Conservation (phyloP, 1,140 invertebrate genomes). For the Neodiprion pinetum region DNA sequence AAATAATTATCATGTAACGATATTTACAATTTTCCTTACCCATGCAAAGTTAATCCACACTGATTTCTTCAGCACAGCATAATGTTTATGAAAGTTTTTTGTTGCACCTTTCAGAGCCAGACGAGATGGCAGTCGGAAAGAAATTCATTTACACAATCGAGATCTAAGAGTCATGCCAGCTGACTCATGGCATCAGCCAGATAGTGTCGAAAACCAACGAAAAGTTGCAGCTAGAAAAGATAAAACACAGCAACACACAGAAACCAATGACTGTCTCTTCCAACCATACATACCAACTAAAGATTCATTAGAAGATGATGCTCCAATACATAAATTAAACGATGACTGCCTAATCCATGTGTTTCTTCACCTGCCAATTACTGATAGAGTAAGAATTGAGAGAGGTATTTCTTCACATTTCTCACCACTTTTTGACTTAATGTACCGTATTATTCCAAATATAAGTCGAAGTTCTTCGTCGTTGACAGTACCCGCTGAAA, state of each 20-base stretch:
- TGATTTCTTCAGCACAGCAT: no score
- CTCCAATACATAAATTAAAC: slow-evolving; percentile 49
- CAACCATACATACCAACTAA: neutral
- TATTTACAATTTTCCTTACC: slow-evolving; percentile 21
- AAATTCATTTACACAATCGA: slow-evolving; percentile 50
- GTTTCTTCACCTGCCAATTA: slow-evolving; percentile 50
- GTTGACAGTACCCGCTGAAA: no score
- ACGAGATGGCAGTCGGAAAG: slow-evolving; percentile 37
- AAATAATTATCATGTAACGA: slow-evolving; percentile 19
- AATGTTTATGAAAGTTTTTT: neutral
- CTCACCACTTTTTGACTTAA: neutral
- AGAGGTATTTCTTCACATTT: slow-evolving; percentile 38
- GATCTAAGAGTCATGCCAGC: slow-evolving; percentile 50
- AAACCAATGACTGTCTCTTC: neutral
- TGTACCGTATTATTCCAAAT: no score
- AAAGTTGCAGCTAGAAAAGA: slow-evolving; percentile 35
- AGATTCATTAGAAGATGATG: slow-evolving; percentile 10
- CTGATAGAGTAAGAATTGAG: slow-evolving; percentile 50
- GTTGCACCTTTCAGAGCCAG: slow-evolving; percentile 40
- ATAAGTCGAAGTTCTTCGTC: no score
- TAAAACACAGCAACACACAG: slow-evolving; percentile 21
- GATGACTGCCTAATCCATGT: slow-evolving; percentile 56
- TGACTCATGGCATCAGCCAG: slow-evolving; percentile 59
- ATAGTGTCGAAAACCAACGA: slow-evolving; percentile 47
- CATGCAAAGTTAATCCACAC: no score